A percentile compares a stretch with the other conserved stretches of the same genome.
These are phyloP conservation scores for Ceratosolen fusciceps DNA, from an alignment of 1,140 invertebrate genomes.

Conservation along the genomic window DNA sequence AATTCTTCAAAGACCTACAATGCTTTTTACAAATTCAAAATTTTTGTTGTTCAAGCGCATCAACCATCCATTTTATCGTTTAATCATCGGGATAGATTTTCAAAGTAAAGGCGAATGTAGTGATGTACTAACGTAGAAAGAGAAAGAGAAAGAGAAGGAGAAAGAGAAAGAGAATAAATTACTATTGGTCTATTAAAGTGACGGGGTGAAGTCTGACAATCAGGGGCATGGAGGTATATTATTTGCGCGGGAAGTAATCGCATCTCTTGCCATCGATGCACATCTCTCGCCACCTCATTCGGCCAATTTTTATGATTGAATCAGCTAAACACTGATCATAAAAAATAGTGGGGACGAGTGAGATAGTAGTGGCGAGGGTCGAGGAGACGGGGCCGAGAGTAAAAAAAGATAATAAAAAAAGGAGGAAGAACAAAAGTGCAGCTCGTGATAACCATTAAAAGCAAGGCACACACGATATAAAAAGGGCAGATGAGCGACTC, in stretches of 20 bases:
- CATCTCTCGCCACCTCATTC: too few relatives aligned
- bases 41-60: neutral
- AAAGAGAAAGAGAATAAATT: neutral
- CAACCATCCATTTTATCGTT: neutral
- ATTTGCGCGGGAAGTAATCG: too few relatives aligned
- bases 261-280: neutral
- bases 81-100: neutral
- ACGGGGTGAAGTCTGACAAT: neutral
- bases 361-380: neutral
- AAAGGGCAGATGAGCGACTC: neutral
- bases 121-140: too few relatives aligned
- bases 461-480: neutral
- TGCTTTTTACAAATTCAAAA: neutral
- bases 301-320: conserved; percentile 27
- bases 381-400: neutral
- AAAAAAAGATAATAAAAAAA: conserved; percentile 4
- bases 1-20: neutral
- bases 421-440: neutral
- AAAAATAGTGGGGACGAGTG: neutral
- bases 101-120: neutral
- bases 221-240: neutral
- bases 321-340: conserved; percentile 21
- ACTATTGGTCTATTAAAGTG: neutral
- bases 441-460: neutral
- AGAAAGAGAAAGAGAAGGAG: too few relatives aligned